These are phyloP conservation scores for Metellina segmentata DNA, from an alignment of 2,888 invertebrate species.

Conservation along the genomic window DNA sequence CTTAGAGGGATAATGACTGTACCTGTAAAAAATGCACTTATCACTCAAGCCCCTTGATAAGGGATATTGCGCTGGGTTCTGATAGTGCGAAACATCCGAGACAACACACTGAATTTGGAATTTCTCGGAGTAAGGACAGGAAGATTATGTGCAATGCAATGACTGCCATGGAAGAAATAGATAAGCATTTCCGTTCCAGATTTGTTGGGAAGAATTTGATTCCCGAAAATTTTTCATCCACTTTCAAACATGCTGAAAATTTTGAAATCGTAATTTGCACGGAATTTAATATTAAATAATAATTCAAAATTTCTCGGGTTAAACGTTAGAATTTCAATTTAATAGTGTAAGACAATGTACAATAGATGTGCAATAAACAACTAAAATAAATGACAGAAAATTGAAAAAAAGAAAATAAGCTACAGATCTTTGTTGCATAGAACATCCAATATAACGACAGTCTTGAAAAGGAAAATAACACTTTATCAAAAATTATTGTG, in stretches of 20 bases:
- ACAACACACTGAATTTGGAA: not conserved
- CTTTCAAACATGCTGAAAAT: not conserved
- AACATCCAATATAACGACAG: too few species aligned
- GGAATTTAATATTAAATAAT: too few species aligned
- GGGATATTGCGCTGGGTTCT: not conserved
- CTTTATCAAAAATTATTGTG: too few species aligned
- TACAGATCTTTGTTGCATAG: too few species aligned
- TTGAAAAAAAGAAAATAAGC: too few species aligned
- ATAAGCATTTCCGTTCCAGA: not conserved
- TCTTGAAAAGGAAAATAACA: too few species aligned
- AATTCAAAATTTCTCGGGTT: too few species aligned
- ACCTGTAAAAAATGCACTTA: slow-evolving; percentile 45
- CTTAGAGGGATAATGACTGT: slow-evolving; percentile 14
- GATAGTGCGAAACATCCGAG: not conserved
- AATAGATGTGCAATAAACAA: too few species aligned
- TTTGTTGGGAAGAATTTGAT: not conserved
- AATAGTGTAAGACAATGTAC: too few species aligned
- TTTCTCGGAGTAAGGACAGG: not conserved
- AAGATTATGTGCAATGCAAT: not conserved
- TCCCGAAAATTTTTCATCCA: not conserved
- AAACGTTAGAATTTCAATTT: too few species aligned
- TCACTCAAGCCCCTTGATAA: slow-evolving; percentile 29
- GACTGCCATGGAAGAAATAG: not conserved
- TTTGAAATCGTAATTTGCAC: too few species aligned
- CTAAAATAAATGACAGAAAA: too few species aligned